Conservation (phyloP, 2,888 invertebrate species). For the Megamerina dolium region DNA sequence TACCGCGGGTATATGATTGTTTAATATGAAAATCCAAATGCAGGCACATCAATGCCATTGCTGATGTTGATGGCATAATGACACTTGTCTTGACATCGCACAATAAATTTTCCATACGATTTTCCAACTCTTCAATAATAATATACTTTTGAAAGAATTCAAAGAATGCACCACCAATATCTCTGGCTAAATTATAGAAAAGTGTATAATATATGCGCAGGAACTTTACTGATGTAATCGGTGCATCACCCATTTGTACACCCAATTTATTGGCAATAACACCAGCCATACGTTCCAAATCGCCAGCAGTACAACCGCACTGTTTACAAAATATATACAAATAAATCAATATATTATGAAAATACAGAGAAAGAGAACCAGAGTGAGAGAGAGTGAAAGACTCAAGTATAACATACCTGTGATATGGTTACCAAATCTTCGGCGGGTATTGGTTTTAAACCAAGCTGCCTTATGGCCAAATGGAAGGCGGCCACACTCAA, state of each 20-base stretch:
- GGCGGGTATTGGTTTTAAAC: conserved; percentile 55
- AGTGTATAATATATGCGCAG: conserved; percentile 61
- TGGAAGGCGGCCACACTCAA: conserved; percentile 82
- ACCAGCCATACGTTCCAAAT: conserved; percentile 79
- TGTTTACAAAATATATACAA: conserved; percentile 31
- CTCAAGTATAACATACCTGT: too few relatives aligned
- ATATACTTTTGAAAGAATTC: conserved; percentile 53
- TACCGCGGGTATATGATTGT: conserved; percentile 48
- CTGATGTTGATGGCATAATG: conserved; percentile 68
- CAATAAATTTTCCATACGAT: conserved; percentile 67
- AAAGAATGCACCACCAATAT: conserved; percentile 51
- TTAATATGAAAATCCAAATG: conserved; percentile 59
- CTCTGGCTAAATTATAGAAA: conserved; percentile 54
- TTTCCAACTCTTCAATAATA: conserved; percentile 58
- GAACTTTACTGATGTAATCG: conserved; percentile 63
- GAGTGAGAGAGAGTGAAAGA: too few relatives aligned
- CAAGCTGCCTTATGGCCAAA: conserved; percentile 67
- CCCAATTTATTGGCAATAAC: conserved; percentile 74
- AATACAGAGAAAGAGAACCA: too few relatives aligned
- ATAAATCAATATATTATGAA: not conserved
- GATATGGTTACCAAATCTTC: conserved; percentile 62
- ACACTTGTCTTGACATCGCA: conserved; percentile 71
- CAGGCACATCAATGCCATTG: conserved; percentile 68
- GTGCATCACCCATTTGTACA: conserved; percentile 54
- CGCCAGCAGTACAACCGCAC: conserved; percentile 78